A percentile compares a stretch with the other conserved stretches of the same genome.
phyloP scores from a whole-genome alignment of 2,113 vertebrate genomes.

The Ceyx cyanopectus region DNA sequence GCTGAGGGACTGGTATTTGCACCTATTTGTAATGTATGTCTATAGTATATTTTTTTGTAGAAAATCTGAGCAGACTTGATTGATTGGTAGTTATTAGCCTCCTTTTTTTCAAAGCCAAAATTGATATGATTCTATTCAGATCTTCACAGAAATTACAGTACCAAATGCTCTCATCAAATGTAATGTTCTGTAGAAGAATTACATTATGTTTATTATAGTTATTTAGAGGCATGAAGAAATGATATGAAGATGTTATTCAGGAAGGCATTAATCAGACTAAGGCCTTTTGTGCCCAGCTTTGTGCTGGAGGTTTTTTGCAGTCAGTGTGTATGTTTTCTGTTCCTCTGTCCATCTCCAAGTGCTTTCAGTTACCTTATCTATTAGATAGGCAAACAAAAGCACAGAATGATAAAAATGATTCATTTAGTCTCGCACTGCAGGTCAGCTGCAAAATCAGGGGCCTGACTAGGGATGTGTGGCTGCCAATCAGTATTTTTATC shows the following conservation, averaged over 20 bases:
- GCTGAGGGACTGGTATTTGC: background rate
- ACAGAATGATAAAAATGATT: background rate
- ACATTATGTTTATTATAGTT: conserved; percentile 3
- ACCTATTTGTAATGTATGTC: background rate
- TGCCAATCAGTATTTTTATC: background rate
- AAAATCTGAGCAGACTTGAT: background rate
- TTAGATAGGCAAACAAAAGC: background rate
- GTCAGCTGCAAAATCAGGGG: background rate
- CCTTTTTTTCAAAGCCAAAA: conserved; percentile 6
- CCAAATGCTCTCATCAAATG: background rate
- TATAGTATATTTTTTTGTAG: background rate
- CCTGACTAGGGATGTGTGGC: background rate
- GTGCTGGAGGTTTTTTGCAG: background rate
- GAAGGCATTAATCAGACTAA: background rate
- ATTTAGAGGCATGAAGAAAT: background rate
- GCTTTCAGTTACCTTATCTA: background rate
- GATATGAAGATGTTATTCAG: background rate
- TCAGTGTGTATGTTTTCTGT: background rate
- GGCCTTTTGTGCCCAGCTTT: background rate
- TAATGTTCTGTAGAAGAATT: conserved; percentile 22
- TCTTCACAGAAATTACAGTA: conserved; percentile 1
- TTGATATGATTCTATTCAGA: background rate
- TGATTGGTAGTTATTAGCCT: background rate
- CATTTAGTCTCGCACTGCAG: background rate
- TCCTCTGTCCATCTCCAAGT: background rate